Conservation (phyloP, 2,888 invertebrate genomes). For the Orgyia antiqua region DNA sequence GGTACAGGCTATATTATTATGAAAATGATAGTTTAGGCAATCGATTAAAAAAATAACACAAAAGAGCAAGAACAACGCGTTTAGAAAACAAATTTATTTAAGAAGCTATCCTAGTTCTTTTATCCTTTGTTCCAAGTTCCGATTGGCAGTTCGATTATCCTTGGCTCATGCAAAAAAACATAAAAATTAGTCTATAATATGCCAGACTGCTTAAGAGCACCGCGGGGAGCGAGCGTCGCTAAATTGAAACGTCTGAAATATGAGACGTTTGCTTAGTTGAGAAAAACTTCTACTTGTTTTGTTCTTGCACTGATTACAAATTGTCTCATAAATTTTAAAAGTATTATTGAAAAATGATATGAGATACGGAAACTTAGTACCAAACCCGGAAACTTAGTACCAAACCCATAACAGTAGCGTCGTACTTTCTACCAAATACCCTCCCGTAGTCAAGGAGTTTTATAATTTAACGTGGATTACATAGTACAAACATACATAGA, state of each 20-base stretch:
- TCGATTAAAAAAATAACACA: no score
- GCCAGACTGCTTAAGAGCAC: conserved; percentile 67
- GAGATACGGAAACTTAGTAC: no score
- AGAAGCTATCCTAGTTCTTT: conserved; percentile 46
- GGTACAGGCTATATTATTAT: no score
- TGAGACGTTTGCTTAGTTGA: conserved; percentile 39
- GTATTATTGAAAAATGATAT: no score
- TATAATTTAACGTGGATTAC: no score
- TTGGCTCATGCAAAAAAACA: conserved; percentile 58
- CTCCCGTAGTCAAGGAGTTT: no score
- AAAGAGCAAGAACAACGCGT: conserved; percentile 16
- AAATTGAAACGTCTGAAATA: conserved; percentile 65
- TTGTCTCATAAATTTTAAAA: conserved; percentile 9
- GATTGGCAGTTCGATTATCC: conserved; percentile 77
- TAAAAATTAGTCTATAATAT: conserved; percentile 70
- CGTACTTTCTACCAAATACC: no score
- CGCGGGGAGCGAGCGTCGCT: conserved; percentile 48
- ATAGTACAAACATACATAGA: no score
- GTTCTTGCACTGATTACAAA: conserved; percentile 9
- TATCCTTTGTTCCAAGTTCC: conserved; percentile 52
- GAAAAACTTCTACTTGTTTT: conserved; percentile 39
- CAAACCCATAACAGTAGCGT: no score
- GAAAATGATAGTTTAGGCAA: no score
- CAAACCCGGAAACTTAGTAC: no score
- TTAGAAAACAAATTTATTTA: conserved; percentile 40